Evolutionary conservation across 2,113 vertebrate species (phyloP).

Genomic region (Pedionomus torquatus): DNA sequence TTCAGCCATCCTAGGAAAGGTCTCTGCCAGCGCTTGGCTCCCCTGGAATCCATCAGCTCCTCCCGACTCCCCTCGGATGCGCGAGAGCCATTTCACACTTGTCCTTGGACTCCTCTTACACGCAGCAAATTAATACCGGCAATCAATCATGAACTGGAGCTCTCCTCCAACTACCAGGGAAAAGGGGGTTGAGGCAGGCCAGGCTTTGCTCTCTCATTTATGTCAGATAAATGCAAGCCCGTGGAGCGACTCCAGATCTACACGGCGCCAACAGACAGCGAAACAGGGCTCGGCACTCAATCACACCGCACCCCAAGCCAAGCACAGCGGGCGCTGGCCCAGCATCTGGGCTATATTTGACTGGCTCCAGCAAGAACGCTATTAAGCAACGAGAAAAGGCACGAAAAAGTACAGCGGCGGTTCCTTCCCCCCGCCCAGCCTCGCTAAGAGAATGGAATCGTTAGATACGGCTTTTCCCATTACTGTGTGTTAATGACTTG

Average conservation of each 20-base stretch:
- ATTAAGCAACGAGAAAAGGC: slow-evolving; percentile 16
- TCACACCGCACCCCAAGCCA: not conserved
- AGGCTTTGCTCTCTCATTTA: slow-evolving; percentile 55
- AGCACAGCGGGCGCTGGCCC: not conserved
- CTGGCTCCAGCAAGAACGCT: not conserved
- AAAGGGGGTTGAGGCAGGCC: slow-evolving; percentile 11
- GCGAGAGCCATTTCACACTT: not conserved
- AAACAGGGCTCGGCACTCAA: not conserved
- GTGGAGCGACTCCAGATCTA: slow-evolving; percentile 32
- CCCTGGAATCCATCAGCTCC: not conserved
- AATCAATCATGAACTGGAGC: slow-evolving; percentile 36
- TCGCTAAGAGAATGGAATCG: slow-evolving; percentile 17
- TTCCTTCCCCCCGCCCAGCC: not conserved
- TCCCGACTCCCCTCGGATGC: not conserved
- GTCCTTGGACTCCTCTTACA: slow-evolving; percentile 42
- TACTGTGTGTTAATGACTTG: slow-evolving; percentile 45
- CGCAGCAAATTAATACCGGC: slow-evolving; percentile 17
- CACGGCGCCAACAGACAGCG: not conserved
- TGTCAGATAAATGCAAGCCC: slow-evolving; percentile 43
- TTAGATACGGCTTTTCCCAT: slow-evolving; percentile 53
- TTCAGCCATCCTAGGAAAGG: not conserved
- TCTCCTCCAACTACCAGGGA: slow-evolving; percentile 5
- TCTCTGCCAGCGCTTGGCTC: not conserved
- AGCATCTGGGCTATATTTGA: slow-evolving; percentile 3
- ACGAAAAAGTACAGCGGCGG: not conserved